phyloP scores from a whole-genome alignment of 2,113 vertebrate genomes.

The Pao palembangensis region DNA sequence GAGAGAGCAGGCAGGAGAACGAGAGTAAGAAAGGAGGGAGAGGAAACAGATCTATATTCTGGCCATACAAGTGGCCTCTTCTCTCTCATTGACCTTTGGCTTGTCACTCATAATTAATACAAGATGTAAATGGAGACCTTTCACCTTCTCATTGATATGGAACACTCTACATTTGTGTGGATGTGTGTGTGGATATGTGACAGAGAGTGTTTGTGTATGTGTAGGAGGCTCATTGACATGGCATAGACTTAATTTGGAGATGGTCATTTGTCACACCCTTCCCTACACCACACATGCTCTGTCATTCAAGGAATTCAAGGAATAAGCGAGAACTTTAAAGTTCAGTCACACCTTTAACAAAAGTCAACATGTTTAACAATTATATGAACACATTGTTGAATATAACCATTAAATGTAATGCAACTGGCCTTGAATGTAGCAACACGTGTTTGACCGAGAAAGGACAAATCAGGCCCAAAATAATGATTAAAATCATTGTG shows the following conservation, averaged over 20 bases:
- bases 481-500: too few species aligned
- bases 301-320: conserved; percentile 40
- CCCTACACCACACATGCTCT: conserved; percentile 26
- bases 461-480: too few species aligned
- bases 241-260: conserved; percentile 60
- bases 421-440: too few species aligned
- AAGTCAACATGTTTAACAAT: too few species aligned
- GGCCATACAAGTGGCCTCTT: conserved; percentile 64
- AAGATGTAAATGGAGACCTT: conserved; percentile 80
- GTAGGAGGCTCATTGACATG: conserved; percentile 65
- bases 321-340: conserved; percentile 17
- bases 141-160: conserved; percentile 79
- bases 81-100: conserved; percentile 73
- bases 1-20: conserved; percentile 12
- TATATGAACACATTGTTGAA: too few species aligned
- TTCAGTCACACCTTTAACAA: too few species aligned
- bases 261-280: conserved; percentile 66
- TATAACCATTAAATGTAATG: too few species aligned
- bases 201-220: conserved; percentile 37
- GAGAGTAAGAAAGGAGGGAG: conserved; percentile 39
- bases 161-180: conserved; percentile 59
- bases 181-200: conserved; percentile 50
- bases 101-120: conserved; percentile 80
- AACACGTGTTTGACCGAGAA: too few species aligned
- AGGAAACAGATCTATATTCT: conserved; percentile 72